Base-by-base conservation (phyloP, 2,797 vertebrate genomes). In the Dryobates pubescens region DNA sequence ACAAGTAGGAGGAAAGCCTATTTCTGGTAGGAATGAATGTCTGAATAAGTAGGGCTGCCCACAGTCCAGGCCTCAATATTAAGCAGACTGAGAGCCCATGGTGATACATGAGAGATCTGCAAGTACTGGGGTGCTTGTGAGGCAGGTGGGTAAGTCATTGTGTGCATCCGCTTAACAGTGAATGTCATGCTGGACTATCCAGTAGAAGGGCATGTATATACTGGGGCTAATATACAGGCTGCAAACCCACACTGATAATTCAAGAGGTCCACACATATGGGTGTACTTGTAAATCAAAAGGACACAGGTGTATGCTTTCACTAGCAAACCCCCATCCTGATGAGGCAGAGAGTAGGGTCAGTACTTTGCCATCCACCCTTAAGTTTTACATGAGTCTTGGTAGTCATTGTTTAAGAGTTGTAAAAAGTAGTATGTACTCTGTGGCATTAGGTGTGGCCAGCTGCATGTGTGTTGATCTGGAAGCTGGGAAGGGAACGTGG, bases 41-140 rank as follows among this genome's bases (percentile, higher is more conserved):
- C 24, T 72, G 32, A 27, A 13, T 34, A 26, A 6, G 1, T n/a
- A 68, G 67, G 26, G 1, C 2, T 68, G 4, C 3, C 2, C 22
- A 45, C 6, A 6, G 13, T 53, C 19, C 20, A 57, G n/a, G 4
- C 6, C 17, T 45, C 16, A 7, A 23, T 32, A 36, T 51, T 54
- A 67, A 23, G 30, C 10, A 53, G 10, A 3, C 32, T 57, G 45
- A 76, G 26, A 73, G 12, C 41, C 5, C 17, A 1, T 3, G 8
- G 36, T 19, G 32, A 10, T 54, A 24, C 47, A 43, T 64, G 34
- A 53, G 29, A 68, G 3, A 56, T n/a, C 30, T 76, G 7, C 0
- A 2, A 68, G 22, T 27, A 27, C 1, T 24, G 13, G 13, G 12
- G 8, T 51, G 20, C 5, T 54, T 59, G 36, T 36, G 51, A 81